phyloP scores from a whole-genome alignment of 1,140 invertebrate genomes.

The Atta colombica region DNA sequence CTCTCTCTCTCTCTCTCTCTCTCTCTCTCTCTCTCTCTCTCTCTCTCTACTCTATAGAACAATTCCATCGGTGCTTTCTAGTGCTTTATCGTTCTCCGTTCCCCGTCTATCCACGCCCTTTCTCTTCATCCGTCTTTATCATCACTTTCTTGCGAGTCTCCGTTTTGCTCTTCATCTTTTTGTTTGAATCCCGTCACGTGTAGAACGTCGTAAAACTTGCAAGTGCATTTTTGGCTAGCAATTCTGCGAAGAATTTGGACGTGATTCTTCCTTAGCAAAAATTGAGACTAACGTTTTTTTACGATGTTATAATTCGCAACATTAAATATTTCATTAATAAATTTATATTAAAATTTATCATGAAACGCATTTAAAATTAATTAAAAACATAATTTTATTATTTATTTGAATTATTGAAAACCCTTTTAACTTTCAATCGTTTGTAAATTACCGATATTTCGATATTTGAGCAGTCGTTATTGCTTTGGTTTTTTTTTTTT shows the following conservation, averaged over 20 bases:
- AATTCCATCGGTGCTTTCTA: conserved; percentile 22
- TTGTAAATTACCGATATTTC: not conserved
- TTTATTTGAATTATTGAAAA: not conserved
- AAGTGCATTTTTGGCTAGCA: conserved; percentile 25
- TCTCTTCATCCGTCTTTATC: conserved; percentile 29
- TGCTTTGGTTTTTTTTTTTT: not conserved
- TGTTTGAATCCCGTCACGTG: not conserved
- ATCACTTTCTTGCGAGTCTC: conserved; percentile 23
- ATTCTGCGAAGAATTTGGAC: not conserved
- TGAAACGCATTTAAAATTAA: not conserved
- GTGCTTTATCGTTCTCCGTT: conserved; percentile 10
- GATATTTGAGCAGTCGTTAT: not conserved
- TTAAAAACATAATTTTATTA: not conserved
- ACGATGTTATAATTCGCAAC: not conserved
- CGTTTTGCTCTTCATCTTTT: conserved; percentile 28
- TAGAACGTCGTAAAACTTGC: not conserved
- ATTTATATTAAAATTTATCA: not conserved
- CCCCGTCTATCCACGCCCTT: not conserved
- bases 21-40: conserved; percentile 6
- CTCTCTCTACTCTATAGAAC: not conserved
- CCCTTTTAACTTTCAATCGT: not conserved
- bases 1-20: conserved; percentile 1
- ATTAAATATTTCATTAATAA: not conserved
- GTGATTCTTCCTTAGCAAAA: not conserved
- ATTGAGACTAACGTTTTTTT: conserved; percentile 15